Evolutionary conservation across 1,140 invertebrate species (phyloP).

Genomic region (Euwallacea fornicatus): DNA sequence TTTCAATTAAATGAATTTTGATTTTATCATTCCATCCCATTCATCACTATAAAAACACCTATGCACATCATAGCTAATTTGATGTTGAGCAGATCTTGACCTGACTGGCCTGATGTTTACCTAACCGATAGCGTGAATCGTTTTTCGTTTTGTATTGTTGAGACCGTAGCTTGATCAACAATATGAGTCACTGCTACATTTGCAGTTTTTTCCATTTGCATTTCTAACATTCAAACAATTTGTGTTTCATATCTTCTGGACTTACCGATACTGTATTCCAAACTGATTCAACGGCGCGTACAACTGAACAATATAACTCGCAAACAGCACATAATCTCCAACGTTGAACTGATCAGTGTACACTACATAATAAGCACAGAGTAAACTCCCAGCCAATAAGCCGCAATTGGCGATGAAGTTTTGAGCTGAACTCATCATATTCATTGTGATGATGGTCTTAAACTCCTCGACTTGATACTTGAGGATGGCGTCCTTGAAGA

Average conservation of each 20-base stretch:
- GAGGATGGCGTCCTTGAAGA: conserved; percentile 79
- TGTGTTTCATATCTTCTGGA: neutral
- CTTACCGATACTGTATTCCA: conserved; percentile 92
- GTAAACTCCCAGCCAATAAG: conserved; percentile 80
- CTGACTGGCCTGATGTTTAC: too few species aligned
- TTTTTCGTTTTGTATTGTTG: too few species aligned
- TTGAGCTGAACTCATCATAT: conserved; percentile 86
- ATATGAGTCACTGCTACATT: too few species aligned
- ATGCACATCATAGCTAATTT: too few species aligned
- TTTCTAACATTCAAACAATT: neutral
- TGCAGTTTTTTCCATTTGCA: too few species aligned
- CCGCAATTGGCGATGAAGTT: conserved; percentile 86
- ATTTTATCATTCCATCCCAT: too few species aligned
- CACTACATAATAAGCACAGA: conserved; percentile 85
- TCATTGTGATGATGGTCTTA: conserved; percentile 79
- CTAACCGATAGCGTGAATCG: too few species aligned
- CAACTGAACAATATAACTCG: conserved; percentile 89
- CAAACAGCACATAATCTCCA: conserved; percentile 94
- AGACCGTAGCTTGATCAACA: too few species aligned
- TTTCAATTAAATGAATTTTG: too few species aligned
- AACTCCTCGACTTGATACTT: conserved; percentile 91
- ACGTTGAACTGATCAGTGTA: conserved; percentile 73
- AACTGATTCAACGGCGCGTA: conserved; percentile 96
- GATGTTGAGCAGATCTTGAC: too few species aligned
- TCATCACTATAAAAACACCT: too few species aligned